Evolutionary conservation across 92 coral and sea anemone genomes (phyloP), one percentile per base, ranked within the genome.

Genomic region (Epizoanthus fatuus): DNA sequence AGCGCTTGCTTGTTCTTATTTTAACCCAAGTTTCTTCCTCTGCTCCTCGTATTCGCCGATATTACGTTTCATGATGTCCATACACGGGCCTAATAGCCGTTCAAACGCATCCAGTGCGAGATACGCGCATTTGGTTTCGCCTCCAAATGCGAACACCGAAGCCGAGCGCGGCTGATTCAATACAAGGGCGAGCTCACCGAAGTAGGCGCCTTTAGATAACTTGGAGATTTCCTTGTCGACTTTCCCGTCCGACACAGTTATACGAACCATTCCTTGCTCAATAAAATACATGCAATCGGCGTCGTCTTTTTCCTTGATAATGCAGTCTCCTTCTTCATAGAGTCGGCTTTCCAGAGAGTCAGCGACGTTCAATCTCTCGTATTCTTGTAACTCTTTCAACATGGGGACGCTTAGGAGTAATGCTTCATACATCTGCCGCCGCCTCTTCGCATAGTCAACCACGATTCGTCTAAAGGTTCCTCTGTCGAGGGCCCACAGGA

Each of bases 221-320:
- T 80, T 80, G 75, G 98, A 91, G 54, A 97, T 85, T 67, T 93
- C 97, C 81, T 97, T 93, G 52, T 89, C 93, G 40, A 80, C 85
- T 47, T 65, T 89, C 35, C 95, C 95, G 40, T 89, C 98, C 74
- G 86, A 87, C 10, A 93, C 95, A 2, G 95, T 88, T 42, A 97
- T 84, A 15, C 96, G 89, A 51, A 97, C 95, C 49, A 66, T 87
- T 44, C 99, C 99, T 4, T 88, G 86, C 85, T 95, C 99, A 29
- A 97, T 94, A 74, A 97, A 97, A 87, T 97, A 97, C 99, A 97
- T 97, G 63, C 99, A 96, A 56, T 97, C 99, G 1, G 99, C 99
- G 25, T 88, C 94, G 65, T 95, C 98, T 74, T 91, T 92, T 79
- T 97, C 96, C 45, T 91, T 88, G 49, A 97, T 95, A 42, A 97